Conservation (phyloP, 2,797 vertebrate genomes). For the Enteromius viviparus region DNA sequence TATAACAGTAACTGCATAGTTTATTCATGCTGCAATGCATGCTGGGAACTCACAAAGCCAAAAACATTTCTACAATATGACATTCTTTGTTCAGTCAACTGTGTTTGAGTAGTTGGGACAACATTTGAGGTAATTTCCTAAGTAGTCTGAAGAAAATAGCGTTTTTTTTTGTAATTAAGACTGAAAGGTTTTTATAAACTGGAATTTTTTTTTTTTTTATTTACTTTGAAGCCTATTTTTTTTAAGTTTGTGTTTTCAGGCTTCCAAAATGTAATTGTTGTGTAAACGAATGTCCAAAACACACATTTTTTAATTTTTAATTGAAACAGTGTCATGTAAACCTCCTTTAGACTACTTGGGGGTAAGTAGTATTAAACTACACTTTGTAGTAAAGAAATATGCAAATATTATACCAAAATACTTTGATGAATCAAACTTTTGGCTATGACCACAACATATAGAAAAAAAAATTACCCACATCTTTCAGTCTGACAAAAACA, state of each 20-base stretch:
- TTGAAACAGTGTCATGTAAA: not conserved
- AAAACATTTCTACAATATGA: too few species aligned
- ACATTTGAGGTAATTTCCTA: too few species aligned
- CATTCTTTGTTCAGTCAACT: too few species aligned
- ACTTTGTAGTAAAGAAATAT: not conserved
- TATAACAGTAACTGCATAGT: not conserved
- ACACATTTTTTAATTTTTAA: not conserved
- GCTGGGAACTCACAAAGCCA: too few species aligned
- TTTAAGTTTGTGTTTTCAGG: not conserved
- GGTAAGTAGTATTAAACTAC: not conserved
- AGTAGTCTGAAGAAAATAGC: too few species aligned
- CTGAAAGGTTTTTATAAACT: too few species aligned
- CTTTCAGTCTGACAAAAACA: constrained; percentile 25
- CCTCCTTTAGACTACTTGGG: not conserved
- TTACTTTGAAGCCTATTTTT: not conserved
- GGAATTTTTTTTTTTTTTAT: too few species aligned
- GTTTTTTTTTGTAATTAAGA: not conserved
- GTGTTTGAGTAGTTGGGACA: too few species aligned
- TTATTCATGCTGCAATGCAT: too few species aligned
- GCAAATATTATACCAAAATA: not conserved
- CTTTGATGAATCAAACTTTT: constrained; percentile 26
- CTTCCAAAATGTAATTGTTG: not conserved
- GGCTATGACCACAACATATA: constrained; percentile 2
- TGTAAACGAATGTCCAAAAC: not conserved
- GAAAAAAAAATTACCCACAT: not conserved